Conservation (phyloP, 1,140 invertebrate genomes). For the Apis laboriosa region DNA sequence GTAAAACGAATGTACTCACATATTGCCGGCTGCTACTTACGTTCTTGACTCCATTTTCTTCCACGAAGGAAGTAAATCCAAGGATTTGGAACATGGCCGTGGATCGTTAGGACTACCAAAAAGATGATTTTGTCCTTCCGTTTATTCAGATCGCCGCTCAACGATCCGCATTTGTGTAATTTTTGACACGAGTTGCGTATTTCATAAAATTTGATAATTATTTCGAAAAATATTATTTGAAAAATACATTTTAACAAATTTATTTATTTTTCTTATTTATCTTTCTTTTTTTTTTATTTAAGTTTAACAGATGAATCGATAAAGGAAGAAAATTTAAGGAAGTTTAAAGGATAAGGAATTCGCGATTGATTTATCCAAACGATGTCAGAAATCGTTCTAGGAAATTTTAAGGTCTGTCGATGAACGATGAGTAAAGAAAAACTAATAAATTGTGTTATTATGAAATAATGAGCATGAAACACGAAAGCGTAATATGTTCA, state of each 20-base stretch:
- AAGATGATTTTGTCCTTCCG: constrained; percentile 52
- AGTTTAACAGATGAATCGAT: not conserved
- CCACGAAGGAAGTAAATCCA: constrained; percentile 46
- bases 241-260: too few relatives aligned
- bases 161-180: not conserved
- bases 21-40: constrained; percentile 22
- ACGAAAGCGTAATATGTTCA: constrained; percentile 3
- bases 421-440: not conserved
- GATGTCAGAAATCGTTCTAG: constrained; percentile 2
- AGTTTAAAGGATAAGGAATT: not conserved
- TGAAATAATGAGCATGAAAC: constrained; percentile 12
- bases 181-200: not conserved
- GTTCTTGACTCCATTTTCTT: constrained; percentile 68
- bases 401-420: not conserved
- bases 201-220: not conserved
- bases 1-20: constrained; percentile 45
- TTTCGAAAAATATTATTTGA: not conserved
- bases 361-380: not conserved
- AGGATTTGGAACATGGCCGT: constrained; percentile 69
- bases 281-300: not conserved
- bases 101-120: constrained; percentile 49
- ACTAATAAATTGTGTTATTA: constrained; percentile 5
- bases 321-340: not conserved
- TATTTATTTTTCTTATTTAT: not conserved
- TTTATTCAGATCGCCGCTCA: constrained; percentile 21